Conservation (phyloP, 2,113 vertebrate species). For the Mobula hypostoma region DNA sequence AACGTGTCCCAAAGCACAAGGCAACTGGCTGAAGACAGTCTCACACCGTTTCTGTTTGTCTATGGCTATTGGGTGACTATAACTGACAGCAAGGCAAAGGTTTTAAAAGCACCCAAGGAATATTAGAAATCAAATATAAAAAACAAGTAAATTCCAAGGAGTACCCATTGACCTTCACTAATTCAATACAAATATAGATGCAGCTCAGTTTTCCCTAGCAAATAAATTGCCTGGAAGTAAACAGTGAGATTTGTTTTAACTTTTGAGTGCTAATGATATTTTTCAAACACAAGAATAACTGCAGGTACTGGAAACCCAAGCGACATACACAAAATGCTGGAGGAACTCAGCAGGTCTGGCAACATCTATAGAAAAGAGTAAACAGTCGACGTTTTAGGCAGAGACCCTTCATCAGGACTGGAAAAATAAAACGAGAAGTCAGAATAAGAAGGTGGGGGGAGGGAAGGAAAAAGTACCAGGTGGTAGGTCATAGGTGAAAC, state of each 20-base stretch:
- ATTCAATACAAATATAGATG: background rate
- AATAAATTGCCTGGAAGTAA: background rate
- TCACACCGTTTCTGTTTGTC: background rate
- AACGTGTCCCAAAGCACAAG: background rate
- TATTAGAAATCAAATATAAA: background rate
- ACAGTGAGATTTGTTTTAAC: background rate
- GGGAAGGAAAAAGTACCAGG: too few relatives aligned
- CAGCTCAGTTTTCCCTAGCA: background rate
- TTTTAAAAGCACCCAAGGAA: background rate
- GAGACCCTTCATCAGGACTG: too few relatives aligned
- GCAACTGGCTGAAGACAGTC: background rate
- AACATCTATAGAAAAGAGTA: too few relatives aligned
- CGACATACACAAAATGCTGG: too few relatives aligned
- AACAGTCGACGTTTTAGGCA: too few relatives aligned
- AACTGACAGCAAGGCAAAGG: background rate
- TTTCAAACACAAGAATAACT: too few relatives aligned
- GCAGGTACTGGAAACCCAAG: too few relatives aligned
- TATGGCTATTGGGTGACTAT: background rate
- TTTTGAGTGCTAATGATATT: background rate
- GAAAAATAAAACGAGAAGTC: too few relatives aligned
- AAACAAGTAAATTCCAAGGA: background rate
- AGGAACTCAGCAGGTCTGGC: too few relatives aligned
- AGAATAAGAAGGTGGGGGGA: too few relatives aligned
- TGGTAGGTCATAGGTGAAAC: too few relatives aligned
- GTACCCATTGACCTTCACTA: background rate